Conservation (phyloP, 2,113 vertebrate species). For the Galeopterus variegatus region DNA sequence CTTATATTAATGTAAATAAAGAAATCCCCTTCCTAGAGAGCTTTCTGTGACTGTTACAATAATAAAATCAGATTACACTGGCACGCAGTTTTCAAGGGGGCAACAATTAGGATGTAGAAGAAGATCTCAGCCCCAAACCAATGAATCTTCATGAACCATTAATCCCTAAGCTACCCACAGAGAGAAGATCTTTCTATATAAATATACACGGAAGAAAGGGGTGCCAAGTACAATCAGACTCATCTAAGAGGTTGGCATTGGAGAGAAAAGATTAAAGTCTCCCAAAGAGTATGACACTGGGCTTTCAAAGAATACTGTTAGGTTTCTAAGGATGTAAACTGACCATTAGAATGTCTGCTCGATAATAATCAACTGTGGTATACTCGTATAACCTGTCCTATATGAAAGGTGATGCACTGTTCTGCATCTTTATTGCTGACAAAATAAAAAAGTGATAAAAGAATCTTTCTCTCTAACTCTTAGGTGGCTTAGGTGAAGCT, state of each 20-base stretch:
- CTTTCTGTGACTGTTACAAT: not conserved
- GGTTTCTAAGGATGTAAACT: constrained; percentile 42
- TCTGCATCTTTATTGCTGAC: constrained; percentile 33
- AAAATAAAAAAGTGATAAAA: not conserved
- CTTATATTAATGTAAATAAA: not conserved
- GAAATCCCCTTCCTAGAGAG: constrained; percentile 41
- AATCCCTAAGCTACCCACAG: not conserved
- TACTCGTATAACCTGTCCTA: not conserved
- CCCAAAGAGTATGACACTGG: not conserved
- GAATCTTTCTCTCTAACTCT: not conserved
- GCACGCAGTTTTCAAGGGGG: not conserved
- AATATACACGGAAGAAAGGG: not conserved
- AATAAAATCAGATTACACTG: constrained; percentile 33
- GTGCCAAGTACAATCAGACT: not conserved
- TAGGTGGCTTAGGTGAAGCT: not conserved
- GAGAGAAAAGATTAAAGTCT: constrained; percentile 24
- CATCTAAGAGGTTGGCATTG: not conserved
- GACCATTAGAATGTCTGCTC: not conserved
- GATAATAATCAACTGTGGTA: constrained; percentile 10
- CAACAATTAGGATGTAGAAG: not conserved
- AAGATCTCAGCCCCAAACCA: not conserved
- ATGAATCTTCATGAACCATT: constrained; percentile 41
- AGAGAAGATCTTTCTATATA: not conserved
- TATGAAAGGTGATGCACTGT: not conserved
- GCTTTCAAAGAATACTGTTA: constrained; percentile 28